Conservation (phyloP, 2,113 vertebrate genomes). For the Dipodomys stephensi region DNA sequence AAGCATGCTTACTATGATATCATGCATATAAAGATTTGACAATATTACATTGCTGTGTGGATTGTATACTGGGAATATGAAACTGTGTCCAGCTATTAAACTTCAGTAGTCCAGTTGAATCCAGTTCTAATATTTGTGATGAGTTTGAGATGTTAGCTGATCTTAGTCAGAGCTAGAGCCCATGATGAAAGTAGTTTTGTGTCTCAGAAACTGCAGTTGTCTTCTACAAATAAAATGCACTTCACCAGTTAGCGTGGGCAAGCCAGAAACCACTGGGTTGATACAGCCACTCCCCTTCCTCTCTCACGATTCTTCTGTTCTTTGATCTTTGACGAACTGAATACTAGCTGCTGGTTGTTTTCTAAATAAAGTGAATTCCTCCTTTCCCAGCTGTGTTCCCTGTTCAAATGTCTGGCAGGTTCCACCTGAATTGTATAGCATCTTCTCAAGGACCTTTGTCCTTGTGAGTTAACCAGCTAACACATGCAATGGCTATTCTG, state of each 20-base stretch:
- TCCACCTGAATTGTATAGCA: neutral
- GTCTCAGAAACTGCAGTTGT: neutral
- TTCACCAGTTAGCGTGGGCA: neutral
- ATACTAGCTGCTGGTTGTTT: neutral
- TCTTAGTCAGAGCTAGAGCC: neutral
- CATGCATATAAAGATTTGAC: neutral
- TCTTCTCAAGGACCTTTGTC: neutral
- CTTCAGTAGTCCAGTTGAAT: neutral
- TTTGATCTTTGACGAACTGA: conserved; percentile 9
- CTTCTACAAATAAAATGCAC: neutral
- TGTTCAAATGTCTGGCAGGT: neutral
- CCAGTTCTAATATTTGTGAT: neutral
- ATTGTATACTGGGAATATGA: neutral
- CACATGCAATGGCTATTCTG: too few species aligned
- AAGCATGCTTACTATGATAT: neutral
- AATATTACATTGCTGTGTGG: neutral
- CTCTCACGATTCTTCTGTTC: neutral
- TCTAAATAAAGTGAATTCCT: neutral
- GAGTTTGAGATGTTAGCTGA: neutral
- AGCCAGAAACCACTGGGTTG: neutral
- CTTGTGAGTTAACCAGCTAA: neutral
- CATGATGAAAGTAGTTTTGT: neutral
- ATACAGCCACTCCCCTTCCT: neutral
- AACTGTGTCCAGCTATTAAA: neutral
- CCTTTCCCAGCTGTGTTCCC: neutral